Evolutionary conservation across 2,888 invertebrate species (phyloP).

Genomic region (Parasteatoda lunata): DNA sequence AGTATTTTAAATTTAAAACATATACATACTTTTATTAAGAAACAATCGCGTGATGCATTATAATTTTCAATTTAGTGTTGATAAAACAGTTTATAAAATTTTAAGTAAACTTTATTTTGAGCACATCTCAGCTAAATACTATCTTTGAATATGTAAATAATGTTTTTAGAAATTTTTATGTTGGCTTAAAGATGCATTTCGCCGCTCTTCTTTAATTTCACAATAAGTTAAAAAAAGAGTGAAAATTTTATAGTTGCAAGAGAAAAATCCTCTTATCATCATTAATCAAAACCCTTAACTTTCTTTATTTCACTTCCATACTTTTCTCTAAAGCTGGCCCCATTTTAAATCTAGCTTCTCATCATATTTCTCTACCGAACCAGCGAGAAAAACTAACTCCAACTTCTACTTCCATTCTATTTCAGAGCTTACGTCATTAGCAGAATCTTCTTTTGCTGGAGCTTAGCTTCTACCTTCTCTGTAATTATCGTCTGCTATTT

Average conservation of each 20-base stretch:
- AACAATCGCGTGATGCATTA: too few species aligned
- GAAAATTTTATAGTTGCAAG: conserved; percentile 41
- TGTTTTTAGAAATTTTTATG: too few species aligned
- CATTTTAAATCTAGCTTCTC: conserved; percentile 45
- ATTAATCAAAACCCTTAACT: conserved; percentile 49
- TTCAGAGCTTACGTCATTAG: conserved; percentile 58
- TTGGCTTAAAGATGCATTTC: not conserved
- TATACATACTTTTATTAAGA: too few species aligned
- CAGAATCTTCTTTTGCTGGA: conserved; percentile 25
- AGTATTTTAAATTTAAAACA: too few species aligned
- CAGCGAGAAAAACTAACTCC: conserved; percentile 21
- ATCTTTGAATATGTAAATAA: too few species aligned
- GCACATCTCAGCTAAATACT: too few species aligned
- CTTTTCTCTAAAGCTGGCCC: conserved; percentile 27
- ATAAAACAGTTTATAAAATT: too few species aligned
- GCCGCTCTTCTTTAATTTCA: conserved; percentile 3
- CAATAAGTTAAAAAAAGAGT: conserved; percentile 16
- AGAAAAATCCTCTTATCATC: conserved; percentile 33
- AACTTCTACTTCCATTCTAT: conserved; percentile 51
- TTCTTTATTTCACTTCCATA: conserved; percentile 40
- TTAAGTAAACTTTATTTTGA: too few species aligned
- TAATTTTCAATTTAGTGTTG: too few species aligned
- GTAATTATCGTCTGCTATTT: conserved; percentile 49
- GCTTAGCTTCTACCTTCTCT: conserved; percentile 28
- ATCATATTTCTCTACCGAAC: conserved; percentile 37